Base-by-base conservation (phyloP, 2,797 vertebrate genomes). In the Amblyraja radiata region DNA sequence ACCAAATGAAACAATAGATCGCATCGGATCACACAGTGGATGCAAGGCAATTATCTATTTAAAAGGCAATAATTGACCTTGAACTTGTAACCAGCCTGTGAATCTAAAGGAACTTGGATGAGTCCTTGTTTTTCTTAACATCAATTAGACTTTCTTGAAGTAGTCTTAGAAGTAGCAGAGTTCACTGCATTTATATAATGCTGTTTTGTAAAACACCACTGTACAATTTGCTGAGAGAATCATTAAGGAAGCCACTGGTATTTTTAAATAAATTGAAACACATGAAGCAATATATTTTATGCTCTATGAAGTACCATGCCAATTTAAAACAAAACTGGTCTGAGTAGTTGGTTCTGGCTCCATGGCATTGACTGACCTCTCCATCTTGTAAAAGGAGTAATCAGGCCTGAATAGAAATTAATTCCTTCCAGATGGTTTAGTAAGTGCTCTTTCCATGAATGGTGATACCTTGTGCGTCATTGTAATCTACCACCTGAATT, bases 381-480 rank as follows among this genome's bases (percentile, higher is more conserved):
- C 46, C 25, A 25, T 73, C 68, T 71, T 46, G 3, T 25, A 25
- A 1, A 73, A 73, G 32, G 73, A 73, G 73, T 25, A 90, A 36
- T 90, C n/a, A 13, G 11, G 36, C 2, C 36, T 46, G 21, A 54
- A 39, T 74, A 73, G 18, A 91, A 54, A 91, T 74, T 25, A 90
- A 68, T 65, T 90, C n/a, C 63, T 13, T 14, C 32, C 32, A 36
- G 13, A 36, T 88, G 28, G 28, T 88, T 63, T 65, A 1, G 46
- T 88, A 71, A 90, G 32, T 71, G 68, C 65, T 71, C 18, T 90
- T 90, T 90, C 21, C 21, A 73, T 90, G 18, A 46, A 90, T 63
- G 71, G 3, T 46, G 36, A 71, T 21, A 25, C 9, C 18, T 39
- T 46, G 88, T 39, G 88, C 18, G 39, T 91, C 90, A 74, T 23